Percentiles rank a stretch among this genome's conserved stretches.
Conservation (phyloP, 2,797 vertebrate species). For the Percopsis omiscomaycus region DNA sequence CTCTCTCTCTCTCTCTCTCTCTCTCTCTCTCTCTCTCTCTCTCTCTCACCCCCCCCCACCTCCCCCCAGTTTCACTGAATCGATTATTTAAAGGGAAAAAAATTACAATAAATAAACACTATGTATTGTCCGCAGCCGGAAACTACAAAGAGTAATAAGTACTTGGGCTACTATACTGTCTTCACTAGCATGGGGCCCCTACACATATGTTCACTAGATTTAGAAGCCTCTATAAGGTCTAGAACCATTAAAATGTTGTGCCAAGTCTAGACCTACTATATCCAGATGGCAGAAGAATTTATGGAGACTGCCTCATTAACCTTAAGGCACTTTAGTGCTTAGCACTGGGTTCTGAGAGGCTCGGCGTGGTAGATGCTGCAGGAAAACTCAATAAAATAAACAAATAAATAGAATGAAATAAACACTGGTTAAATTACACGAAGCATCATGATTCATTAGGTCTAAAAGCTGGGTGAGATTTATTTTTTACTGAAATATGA, state of each 20-base stretch:
- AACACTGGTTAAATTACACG: slow-evolving; percentile 10
- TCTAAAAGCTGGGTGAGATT: slow-evolving; percentile 10
- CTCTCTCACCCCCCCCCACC: no score
- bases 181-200: slow-evolving; percentile 3
- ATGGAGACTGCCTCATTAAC: slow-evolving; percentile 75
- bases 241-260: slow-evolving; percentile 53
- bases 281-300: slow-evolving; percentile 71
- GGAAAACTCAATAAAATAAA: slow-evolving; percentile 20
- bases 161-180: no score
- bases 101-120: not conserved
- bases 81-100: slow-evolving; percentile 8
- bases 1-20: slow-evolving; percentile 2
- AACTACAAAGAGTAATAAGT: no score
- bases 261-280: slow-evolving; percentile 64
- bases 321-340: slow-evolving; percentile 71
- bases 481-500: slow-evolving; percentile 18
- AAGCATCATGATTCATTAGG: slow-evolving; percentile 9
- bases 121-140: no score
- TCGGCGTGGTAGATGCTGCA: slow-evolving; percentile 39
- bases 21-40: not conserved
- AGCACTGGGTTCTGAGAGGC: slow-evolving; percentile 57
- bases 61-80: no score
- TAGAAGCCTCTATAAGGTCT: slow-evolving; percentile 44
- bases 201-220: slow-evolving; percentile 26
- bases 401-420: slow-evolving; percentile 43